Conservation (phyloP, 2,797 vertebrate genomes). For the Falco peregrinus region DNA sequence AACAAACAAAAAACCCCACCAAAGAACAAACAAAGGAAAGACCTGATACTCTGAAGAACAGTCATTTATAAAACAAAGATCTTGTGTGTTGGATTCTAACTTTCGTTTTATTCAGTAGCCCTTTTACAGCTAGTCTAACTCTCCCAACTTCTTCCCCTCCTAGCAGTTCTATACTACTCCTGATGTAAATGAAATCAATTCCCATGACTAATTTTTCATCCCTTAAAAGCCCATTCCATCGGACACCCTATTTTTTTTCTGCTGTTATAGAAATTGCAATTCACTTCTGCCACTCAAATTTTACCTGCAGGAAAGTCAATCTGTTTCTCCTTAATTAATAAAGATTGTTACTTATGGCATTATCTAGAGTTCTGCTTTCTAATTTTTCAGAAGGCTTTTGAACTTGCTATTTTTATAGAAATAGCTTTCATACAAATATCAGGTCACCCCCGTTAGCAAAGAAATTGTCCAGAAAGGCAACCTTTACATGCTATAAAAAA, state of each 20-base stretch:
- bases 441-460: not conserved
- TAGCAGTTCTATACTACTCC: not conserved
- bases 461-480: not conserved
- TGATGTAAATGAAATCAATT: not conserved
- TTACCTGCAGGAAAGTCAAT: not conserved
- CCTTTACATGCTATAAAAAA: not conserved
- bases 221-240: not conserved
- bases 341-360: not conserved
- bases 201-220: not conserved
- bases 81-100: not conserved
- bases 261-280: not conserved
- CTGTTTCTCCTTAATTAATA: not conserved
- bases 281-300: not conserved
- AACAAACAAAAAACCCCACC: not conserved
- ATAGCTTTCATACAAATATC: not conserved
- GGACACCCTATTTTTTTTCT: fast-evolving
- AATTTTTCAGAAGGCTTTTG: not conserved
- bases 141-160: not conserved
- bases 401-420: not conserved
- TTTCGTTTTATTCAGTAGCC: not conserved
- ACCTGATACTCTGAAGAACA: not conserved
- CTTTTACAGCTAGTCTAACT: not conserved
- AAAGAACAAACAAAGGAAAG: not conserved
- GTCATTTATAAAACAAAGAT: not conserved
- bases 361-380: not conserved